Conservation (phyloP, 2,113 vertebrate species). For the Pterocles orientalis region DNA sequence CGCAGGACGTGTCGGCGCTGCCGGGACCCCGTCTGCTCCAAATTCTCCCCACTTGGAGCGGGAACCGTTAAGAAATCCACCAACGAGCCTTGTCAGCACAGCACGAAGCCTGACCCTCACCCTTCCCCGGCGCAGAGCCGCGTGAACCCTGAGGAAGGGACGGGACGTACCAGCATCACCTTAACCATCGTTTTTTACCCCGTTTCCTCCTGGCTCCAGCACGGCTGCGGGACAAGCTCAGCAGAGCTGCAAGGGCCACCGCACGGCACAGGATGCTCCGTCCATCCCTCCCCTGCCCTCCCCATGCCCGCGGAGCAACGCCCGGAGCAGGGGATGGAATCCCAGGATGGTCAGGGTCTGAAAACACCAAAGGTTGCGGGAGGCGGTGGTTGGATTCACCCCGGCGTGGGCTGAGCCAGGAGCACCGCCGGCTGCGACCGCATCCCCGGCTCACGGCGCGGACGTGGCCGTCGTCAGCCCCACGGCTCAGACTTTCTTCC, state of each 20-base stretch:
- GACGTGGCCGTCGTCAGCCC: neutral
- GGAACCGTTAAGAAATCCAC: neutral
- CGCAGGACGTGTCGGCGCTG: neutral
- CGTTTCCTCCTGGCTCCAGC: neutral
- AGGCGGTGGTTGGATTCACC: neutral
- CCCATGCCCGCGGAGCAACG: rapidly evolving
- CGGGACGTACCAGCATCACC: neutral
- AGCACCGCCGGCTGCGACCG: neutral
- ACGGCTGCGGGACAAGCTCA: neutral
- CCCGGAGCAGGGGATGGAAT: neutral
- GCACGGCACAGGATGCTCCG: neutral
- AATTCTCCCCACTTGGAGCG: too few relatives aligned
- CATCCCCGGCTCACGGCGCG: neutral
- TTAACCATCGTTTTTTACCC: neutral
- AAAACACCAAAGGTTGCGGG: neutral
- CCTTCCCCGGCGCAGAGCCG: rapidly evolving
- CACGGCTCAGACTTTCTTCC: neutral
- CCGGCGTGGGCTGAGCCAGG: neutral
- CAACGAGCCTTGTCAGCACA: neutral
- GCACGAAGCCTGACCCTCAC: too few relatives aligned
- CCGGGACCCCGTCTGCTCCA: neutral
- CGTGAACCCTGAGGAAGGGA: neutral
- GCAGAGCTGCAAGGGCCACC: neutral
- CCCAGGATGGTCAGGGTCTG: too few relatives aligned
- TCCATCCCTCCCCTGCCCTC: neutral